These are phyloP conservation scores for Etheostoma nigrum DNA, from an alignment of 2,797 vertebrate genomes.

Conservation along the genomic window DNA sequence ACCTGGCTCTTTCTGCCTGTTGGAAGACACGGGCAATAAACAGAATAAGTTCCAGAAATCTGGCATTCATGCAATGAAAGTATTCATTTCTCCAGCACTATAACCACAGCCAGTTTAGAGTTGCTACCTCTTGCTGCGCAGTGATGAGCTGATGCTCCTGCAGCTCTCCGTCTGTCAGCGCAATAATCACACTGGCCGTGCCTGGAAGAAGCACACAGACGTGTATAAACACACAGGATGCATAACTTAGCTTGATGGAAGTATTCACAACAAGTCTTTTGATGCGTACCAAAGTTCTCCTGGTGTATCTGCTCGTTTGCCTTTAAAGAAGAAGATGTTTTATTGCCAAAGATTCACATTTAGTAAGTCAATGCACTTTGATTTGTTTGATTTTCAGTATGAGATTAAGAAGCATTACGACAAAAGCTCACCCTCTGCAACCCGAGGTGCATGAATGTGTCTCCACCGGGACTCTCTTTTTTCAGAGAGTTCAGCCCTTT, in stretches of 20 bases:
- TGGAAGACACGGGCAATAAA: constrained; percentile 25
- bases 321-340: constrained; percentile 75
- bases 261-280: background rate
- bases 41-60: constrained; percentile 13
- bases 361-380: background rate
- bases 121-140: constrained; percentile 88
- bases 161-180: constrained; percentile 91
- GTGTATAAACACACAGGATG: constrained; percentile 12
- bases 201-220: constrained; percentile 74
- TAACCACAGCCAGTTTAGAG: background rate
- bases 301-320: constrained; percentile 91
- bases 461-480: constrained; percentile 87
- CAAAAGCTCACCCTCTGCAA: constrained; percentile 83
- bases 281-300: constrained; percentile 84
- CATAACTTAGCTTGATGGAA: background rate
- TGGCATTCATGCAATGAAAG: background rate
- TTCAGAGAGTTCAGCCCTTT: constrained; percentile 85
- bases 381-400: background rate
- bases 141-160: constrained; percentile 84
- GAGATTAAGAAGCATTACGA: background rate
- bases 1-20: constrained; percentile 88
- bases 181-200: constrained; percentile 90
- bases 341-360: background rate
- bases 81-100: background rate
- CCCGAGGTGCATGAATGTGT: constrained; percentile 91